A percentile compares a stretch with the other conserved stretches of the same genome.
Conservation (phyloP, 2,113 vertebrate genomes). For the Seriola rivoliana region DNA sequence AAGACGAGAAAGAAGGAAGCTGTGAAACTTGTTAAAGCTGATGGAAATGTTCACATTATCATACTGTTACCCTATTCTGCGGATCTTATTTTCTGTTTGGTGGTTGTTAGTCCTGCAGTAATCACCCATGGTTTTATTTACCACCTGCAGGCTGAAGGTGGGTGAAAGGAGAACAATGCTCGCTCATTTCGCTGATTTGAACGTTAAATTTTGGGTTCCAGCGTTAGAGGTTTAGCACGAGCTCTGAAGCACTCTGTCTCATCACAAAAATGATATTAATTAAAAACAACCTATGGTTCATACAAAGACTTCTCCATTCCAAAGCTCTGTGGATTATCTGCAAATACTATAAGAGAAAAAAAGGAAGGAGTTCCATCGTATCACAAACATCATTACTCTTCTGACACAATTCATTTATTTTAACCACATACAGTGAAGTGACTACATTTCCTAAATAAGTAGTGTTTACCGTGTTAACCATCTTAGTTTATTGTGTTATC, state of each 20-base stretch:
- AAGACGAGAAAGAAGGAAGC: slow-evolving; percentile 18
- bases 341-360: slow-evolving; percentile 3
- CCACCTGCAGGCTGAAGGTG: background rate
- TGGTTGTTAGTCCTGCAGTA: slow-evolving; percentile 13
- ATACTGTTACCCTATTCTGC: background rate
- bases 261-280: background rate
- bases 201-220: background rate
- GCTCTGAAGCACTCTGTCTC: slow-evolving; percentile 5
- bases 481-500: too few species aligned
- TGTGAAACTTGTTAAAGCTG: slow-evolving; percentile 27
- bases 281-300: background rate
- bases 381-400: slow-evolving; percentile 10
- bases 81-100: slow-evolving; percentile 28
- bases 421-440: slow-evolving; percentile 16
- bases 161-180: background rate
- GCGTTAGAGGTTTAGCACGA: background rate
- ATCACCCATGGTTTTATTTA: slow-evolving; percentile 34
- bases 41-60: slow-evolving; percentile 42
- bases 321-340: slow-evolving; percentile 11
- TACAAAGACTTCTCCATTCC: background rate
- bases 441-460: background rate
- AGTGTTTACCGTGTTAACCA: too few species aligned
- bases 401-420: slow-evolving; percentile 16
- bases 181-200: background rate
- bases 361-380: background rate